Evolutionary conservation across 2,888 invertebrate species (phyloP), one percentile per base, ranked within the genome.

Genomic region (Troides oblongomaculatus): DNA sequence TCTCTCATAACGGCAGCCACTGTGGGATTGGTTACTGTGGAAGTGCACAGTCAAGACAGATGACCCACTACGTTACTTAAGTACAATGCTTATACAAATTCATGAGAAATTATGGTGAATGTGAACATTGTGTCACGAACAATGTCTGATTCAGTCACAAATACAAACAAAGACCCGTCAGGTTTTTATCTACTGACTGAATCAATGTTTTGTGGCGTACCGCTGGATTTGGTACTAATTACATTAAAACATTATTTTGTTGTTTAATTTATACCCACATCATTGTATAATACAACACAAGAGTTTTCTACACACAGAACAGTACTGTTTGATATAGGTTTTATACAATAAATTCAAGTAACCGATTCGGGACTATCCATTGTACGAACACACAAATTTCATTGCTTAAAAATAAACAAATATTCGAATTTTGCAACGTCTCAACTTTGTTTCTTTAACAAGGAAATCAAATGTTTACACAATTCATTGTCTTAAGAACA

Each of bases 51-150:
- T 17, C 46, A 66, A 65, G 62, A 65, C 59, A 39, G 62, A 66
- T 58, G 66, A 59, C 70, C 66, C 66, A 70, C 59, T 70, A 25
- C 43, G 64, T 69, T 58, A 63, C 70, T 66, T 59, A 53, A 50
- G 21, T 36, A 58, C 64, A 65, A 62, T 62, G 61, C 43, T 60
- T 18, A 62, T 25, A 53, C 36, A 25, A 25, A 53, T 36, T 46
- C 64, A 60, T 68, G 68, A 53, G 64, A 68, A 23, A 23, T 36
- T 50, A 43, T 25, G 43, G 43, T 25, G 36, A 64, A 69, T 57
- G 60, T 65, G 43, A 50, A 53, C 57, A 75, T 71, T 76, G 72
- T 74, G 72, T 69, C 62, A 25, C 73, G 57, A 66, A 72, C 72
- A 68, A 65, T 68, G 59, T n/a, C 71, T 71, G 75, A 12, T 46